Base-by-base conservation (phyloP, 1,140 invertebrate genomes). In the Brachystomella parvula region DNA sequence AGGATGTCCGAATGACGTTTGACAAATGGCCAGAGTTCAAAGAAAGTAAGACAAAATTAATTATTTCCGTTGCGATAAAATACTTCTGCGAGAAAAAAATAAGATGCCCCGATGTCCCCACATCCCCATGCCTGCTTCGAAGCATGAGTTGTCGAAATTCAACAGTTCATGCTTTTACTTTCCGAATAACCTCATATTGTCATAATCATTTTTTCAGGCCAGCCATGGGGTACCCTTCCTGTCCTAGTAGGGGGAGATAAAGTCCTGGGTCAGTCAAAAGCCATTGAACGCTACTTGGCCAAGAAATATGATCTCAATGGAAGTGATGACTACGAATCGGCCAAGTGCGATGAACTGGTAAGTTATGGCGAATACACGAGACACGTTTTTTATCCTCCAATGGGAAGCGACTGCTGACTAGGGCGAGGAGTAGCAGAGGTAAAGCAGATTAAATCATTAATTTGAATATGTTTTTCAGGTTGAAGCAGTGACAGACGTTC, bases 231-330 rank as follows among this genome's bases (percentile, higher is more conserved):
- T 47, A 83, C 84, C 76, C 74, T 88, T 57, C 87, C 87, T 0
- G 79, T 87, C 12, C 73, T 89, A 61, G 84, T 86, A 73, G 82
- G 87, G 32, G 82, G 87, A 71, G 87, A 84, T 1, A 82, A 84
- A 73, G 74, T 76, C 57, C 79, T 86, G 59, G 80, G 82, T 0
- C 86, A 89, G 73, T 85, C 83, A 69, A 77, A 82, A 44, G 83
- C 87, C 3, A 83, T 89, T 35, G 80, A 81, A 2, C 77, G 85
- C 65, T 88, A 85, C 77, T 76, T 89, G 21, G 87, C 84, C 0
- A 79, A 77, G 57, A 78, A 83, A 68, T 80, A 81, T 70, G 81
- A 82, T 73, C 75, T 89, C 67, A 77, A 82, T 72, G 83, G 83
- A 58, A 76, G 80, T 72, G 77, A 81, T 74, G 81, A 86, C 73